These are phyloP conservation scores for Cephalotes varians DNA, from an alignment of 2,888 invertebrate species.

Conservation along the genomic window DNA sequence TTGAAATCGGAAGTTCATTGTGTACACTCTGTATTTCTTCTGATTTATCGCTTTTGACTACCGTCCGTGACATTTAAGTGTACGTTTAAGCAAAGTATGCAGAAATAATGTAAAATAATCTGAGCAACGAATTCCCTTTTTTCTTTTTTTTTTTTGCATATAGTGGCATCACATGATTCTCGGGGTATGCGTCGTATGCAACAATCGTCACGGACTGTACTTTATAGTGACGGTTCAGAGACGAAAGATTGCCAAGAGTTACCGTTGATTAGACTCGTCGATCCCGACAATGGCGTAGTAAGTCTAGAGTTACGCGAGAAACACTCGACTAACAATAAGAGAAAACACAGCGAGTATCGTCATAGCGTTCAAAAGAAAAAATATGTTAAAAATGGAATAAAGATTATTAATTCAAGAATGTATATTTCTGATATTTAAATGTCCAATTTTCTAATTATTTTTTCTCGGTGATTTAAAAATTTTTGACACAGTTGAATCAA, in stretches of 20 bases:
- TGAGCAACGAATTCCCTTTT: neutral
- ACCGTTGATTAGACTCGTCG: constrained; percentile 65
- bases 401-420: neutral
- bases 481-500: neutral
- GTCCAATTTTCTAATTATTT: neutral
- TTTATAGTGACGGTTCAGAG: constrained; percentile 46
- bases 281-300: constrained; percentile 47
- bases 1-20: too few species aligned
- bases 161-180: neutral
- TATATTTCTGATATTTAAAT: neutral
- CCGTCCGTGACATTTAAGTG: neutral
- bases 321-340: neutral
- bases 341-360: neutral
- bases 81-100: neutral
- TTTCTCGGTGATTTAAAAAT: neutral
- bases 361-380: neutral
- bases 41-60: neutral
- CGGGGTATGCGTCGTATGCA: neutral
- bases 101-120: neutral
- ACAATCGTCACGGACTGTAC: neutral
- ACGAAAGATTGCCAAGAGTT: constrained; percentile 69
- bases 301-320: constrained; percentile 1
- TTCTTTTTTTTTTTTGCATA: neutral
- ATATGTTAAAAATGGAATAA: neutral
- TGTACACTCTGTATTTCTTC: neutral